A percentile compares a stretch with the other conserved stretches of the same genome.
Evolutionary conservation across 2,888 invertebrate species (phyloP).

Genomic region (Leuctra nigra): DNA sequence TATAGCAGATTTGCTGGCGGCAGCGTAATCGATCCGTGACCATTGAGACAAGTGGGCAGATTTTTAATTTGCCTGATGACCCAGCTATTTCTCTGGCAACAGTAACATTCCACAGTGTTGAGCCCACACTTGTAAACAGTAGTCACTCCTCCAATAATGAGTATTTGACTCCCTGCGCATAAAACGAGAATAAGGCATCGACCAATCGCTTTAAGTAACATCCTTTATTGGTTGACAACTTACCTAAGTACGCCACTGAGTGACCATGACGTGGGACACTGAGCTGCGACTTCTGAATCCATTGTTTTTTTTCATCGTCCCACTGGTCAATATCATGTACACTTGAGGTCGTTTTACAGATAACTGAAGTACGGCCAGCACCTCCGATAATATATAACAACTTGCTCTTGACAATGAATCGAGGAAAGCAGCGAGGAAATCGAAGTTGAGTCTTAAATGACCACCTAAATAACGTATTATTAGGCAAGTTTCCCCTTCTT

Average conservation of each 20-base stretch:
- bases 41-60: slow-evolving; percentile 57
- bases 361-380: slow-evolving; percentile 49
- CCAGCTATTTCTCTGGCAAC: slow-evolving; percentile 52
- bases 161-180: slow-evolving; percentile 43
- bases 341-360: slow-evolving; percentile 50
- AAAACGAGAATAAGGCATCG: not conserved
- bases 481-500: not conserved
- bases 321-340: slow-evolving; percentile 53
- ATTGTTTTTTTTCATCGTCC: slow-evolving; percentile 47
- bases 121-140: slow-evolving; percentile 57
- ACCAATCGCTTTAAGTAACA: not conserved
- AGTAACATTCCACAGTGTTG: slow-evolving; percentile 59
- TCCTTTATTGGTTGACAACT: not conserved
- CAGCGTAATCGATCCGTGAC: slow-evolving; percentile 45
- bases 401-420: slow-evolving; percentile 39
- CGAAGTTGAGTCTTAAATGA: slow-evolving; percentile 33
- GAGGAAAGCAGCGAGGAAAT: slow-evolving; percentile 37
- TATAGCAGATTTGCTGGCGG: slow-evolving; percentile 38
- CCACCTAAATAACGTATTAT: slow-evolving; percentile 33
- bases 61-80: slow-evolving; percentile 54
- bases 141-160: slow-evolving; percentile 60
- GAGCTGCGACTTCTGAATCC: slow-evolving; percentile 55
- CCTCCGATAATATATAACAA: slow-evolving; percentile 61
- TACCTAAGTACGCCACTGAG: slow-evolving; percentile 55
- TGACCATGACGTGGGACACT: slow-evolving; percentile 60